Conservation (phyloP, 2,113 vertebrate species). For the Emydura subglobosa region DNA sequence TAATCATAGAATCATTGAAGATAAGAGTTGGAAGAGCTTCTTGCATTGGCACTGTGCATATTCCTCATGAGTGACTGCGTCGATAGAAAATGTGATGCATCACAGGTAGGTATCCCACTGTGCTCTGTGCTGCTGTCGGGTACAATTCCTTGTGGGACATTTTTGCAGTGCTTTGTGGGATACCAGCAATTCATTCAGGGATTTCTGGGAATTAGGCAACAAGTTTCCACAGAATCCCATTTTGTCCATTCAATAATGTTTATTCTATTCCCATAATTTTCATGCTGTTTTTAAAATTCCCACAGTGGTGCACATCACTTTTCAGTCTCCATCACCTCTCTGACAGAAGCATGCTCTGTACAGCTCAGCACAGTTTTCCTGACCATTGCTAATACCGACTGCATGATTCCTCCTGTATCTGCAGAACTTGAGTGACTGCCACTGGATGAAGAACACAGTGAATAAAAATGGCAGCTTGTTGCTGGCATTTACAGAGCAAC, state of each 20-base stretch:
- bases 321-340: too few relatives aligned
- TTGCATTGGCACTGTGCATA: neutral
- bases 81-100: neutral
- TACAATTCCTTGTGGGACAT: neutral
- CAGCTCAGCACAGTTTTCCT: neutral
- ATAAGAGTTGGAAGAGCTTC: neutral
- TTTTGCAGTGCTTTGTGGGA: neutral
- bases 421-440: too few relatives aligned
- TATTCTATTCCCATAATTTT: too few relatives aligned
- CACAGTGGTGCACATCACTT: too few relatives aligned
- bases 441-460: neutral
- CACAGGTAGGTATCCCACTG: neutral
- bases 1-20: too few relatives aligned
- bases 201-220: too few relatives aligned
- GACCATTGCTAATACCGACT: neutral
- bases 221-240: too few relatives aligned
- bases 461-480: neutral
- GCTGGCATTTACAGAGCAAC: neutral
- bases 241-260: too few relatives aligned
- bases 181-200: neutral
- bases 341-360: too few relatives aligned
- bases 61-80: neutral
- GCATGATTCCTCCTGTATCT: neutral
- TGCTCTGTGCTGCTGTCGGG: neutral
- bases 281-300: too few relatives aligned